Conservation (phyloP, 2,888 invertebrate genomes). For the Drosophila siamana region DNA sequence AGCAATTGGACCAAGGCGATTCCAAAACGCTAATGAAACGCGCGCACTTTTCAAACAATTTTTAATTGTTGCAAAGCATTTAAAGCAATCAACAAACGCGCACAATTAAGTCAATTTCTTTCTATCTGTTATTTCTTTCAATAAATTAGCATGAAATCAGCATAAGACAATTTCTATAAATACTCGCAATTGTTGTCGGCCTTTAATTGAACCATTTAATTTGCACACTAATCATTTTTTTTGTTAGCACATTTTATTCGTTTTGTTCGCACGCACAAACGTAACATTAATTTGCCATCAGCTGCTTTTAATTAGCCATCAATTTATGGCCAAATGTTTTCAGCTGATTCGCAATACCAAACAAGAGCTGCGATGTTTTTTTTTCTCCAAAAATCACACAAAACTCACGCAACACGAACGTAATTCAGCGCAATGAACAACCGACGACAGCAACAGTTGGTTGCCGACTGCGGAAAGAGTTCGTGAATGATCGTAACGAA, state of each 20-base stretch:
- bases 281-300: slow-evolving; percentile 45
- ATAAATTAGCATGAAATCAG: slow-evolving; percentile 70
- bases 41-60: slow-evolving; percentile 47
- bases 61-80: slow-evolving; percentile 75
- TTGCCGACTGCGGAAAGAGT: slow-evolving; percentile 63
- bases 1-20: slow-evolving; percentile 68
- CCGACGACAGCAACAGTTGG: slow-evolving; percentile 75
- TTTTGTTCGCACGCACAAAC: slow-evolving; percentile 27
- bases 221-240: slow-evolving; percentile 27
- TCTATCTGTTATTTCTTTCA: slow-evolving; percentile 14
- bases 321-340: slow-evolving; percentile 49
- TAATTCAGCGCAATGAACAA: slow-evolving; percentile 3
- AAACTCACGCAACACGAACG: slow-evolving; percentile 3
- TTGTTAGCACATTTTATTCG: slow-evolving; percentile 9
- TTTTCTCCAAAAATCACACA: background rate
- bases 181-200: slow-evolving; percentile 19
- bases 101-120: slow-evolving; percentile 64
- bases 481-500: slow-evolving; percentile 47
- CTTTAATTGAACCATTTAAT: slow-evolving; percentile 45
- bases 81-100: slow-evolving; percentile 74
- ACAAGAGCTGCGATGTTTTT: background rate
- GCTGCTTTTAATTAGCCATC: slow-evolving; percentile 55
- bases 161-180: slow-evolving; percentile 35
- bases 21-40: slow-evolving; percentile 29
- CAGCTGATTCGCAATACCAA: slow-evolving; percentile 16